Evolutionary conservation across 1,140 invertebrate species (phyloP), one percentile per base, ranked within the genome.

Genomic region (Caerostris extrusa): DNA sequence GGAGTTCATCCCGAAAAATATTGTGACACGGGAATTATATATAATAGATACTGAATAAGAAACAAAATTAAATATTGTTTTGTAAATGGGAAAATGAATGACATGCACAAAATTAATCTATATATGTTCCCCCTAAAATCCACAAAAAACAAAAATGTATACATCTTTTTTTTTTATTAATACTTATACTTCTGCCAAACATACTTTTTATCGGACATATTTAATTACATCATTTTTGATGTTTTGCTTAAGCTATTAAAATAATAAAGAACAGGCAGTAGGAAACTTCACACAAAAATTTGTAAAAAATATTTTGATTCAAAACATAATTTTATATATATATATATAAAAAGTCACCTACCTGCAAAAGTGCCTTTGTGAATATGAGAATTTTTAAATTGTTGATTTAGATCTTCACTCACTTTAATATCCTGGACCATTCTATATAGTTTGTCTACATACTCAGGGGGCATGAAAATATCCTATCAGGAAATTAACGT

Each of bases 391-490:
- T 97, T 97, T 95, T 98, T 98, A 96, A 99, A 99, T 95, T 99
- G 98, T 95, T 97, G 97, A 97, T 99, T 99, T n/a, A 99, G 96
- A 97, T 99, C 99, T 96, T 99, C 98, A 95, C 98, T 99, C n/a
- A 99, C 98, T 97, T 99, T 99, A 94, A 99, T 98, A 96, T 99
- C 99, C 97, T 99, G 99, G 93, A 97, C 96, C 97, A 97, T 97
- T 94, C 97, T 95, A 7, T 98, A 98, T 95, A 99, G 96, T 96
- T 99, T 99, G 96, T 99, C 99, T 8, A 99, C 99, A 97, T 99
- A 99, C 96, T 99, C 99, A 3, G 99, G 99, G 7, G 99, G 99
- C 99, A 99, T 99, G 34, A 99, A 99, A 57, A 99, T 98, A 96
- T 97, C 95, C 94, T 94, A 57, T 6, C 81, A 14, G 93, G 10